Evolutionary conservation across 2,113 vertebrate genomes (phyloP).

Genomic region (Brachypodius melanocephalos): DNA sequence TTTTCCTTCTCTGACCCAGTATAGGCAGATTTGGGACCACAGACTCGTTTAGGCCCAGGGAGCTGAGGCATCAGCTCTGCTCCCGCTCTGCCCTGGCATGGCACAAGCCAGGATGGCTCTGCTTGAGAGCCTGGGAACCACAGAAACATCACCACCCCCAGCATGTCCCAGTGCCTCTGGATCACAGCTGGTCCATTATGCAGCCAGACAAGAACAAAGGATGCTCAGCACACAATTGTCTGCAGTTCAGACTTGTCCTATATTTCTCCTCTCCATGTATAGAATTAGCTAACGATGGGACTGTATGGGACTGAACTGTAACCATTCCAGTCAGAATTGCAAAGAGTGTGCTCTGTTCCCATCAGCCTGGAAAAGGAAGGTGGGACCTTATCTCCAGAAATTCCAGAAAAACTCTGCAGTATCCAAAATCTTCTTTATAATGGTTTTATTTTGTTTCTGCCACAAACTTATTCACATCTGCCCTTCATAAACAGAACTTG

Average conservation of each 20-base stretch:
- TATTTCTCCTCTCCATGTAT: neutral
- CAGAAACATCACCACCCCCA: neutral
- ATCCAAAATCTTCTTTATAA: neutral
- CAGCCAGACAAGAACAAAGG: slow-evolving; percentile 10
- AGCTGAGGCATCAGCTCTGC: neutral
- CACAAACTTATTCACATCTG: neutral
- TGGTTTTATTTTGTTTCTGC: neutral
- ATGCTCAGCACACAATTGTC: neutral
- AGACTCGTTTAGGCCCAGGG: neutral
- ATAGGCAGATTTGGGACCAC: neutral
- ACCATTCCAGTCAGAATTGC: neutral
- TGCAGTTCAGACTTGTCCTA: neutral
- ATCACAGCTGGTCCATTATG: neutral
- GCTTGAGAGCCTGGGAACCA: neutral
- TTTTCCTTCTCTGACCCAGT: neutral
- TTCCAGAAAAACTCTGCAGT: neutral
- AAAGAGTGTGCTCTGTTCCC: neutral
- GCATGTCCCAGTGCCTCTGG: neutral
- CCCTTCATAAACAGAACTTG: neutral
- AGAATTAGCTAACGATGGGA: neutral
- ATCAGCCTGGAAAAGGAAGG: neutral
- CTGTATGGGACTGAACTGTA: neutral
- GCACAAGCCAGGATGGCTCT: neutral
- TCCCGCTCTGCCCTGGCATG: neutral
- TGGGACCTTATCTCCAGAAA: neutral